Evolutionary conservation across 2,113 vertebrate species (phyloP).

Genomic region (Balaenoptera acutorostrata): DNA sequence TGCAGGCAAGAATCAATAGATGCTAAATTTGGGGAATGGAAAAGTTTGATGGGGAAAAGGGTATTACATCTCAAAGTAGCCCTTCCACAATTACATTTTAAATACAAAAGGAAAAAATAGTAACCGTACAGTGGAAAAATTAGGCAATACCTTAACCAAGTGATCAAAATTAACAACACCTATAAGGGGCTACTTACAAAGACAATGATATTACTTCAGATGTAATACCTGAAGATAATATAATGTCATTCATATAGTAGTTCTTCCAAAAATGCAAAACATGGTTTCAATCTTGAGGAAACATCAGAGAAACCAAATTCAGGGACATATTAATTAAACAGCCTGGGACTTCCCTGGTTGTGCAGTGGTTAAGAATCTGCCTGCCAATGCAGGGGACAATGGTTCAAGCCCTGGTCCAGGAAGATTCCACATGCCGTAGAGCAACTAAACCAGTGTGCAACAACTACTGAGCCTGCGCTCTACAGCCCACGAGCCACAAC

Average conservation of each 20-base stretch:
- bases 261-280: neutral
- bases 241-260: neutral
- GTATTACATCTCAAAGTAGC: neutral
- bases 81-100: neutral
- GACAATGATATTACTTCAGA: neutral
- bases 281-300: neutral
- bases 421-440: no score
- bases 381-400: no score
- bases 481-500: no score
- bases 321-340: neutral
- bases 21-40: neutral
- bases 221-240: neutral
- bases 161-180: neutral
- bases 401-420: no score
- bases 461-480: no score
- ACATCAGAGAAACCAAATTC: neutral
- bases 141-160: neutral
- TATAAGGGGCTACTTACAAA: neutral
- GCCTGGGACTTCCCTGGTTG: no score
- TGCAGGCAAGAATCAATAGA: neutral
- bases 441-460: no score
- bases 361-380: no score
- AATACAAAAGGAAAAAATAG: neutral
- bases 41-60: neutral
- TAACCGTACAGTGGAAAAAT: neutral